These are phyloP conservation scores for Teleopsis dalmanni DNA, from an alignment of 1,140 invertebrate species.

Conservation along the genomic window DNA sequence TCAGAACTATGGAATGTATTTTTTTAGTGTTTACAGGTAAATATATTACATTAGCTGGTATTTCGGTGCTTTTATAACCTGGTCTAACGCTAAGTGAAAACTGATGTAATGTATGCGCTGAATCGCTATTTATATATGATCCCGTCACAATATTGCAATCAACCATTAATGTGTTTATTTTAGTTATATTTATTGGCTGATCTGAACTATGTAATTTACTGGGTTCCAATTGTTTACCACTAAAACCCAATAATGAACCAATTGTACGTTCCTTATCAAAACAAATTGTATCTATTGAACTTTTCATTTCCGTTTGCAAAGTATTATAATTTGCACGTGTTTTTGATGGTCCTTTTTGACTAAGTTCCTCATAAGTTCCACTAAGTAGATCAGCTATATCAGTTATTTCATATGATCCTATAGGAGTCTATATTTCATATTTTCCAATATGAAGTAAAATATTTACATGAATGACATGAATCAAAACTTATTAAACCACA, in stretches of 20 bases:
- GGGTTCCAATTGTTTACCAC: constrained; percentile 10
- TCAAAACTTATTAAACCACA: constrained; percentile 31
- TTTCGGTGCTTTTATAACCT: constrained; percentile 30
- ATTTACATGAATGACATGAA: constrained; percentile 31
- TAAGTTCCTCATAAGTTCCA: not conserved
- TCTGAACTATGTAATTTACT: constrained; percentile 15
- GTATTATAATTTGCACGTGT: constrained; percentile 1
- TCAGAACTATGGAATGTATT: not conserved
- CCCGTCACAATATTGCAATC: constrained; percentile 24
- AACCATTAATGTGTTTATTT: constrained; percentile 17
- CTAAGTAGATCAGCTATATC: constrained; percentile 18
- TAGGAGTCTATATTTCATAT: constrained; percentile 27
- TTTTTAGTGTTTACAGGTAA: constrained; percentile 20
- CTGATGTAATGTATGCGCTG: constrained; percentile 28
- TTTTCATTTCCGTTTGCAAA: constrained; percentile 1
- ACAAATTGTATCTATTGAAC: not conserved
- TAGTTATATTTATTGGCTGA: constrained; percentile 17
- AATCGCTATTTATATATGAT: constrained; percentile 25
- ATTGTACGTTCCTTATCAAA: constrained; percentile 15
- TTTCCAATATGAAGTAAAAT: constrained; percentile 38
- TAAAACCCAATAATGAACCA: constrained; percentile 17
- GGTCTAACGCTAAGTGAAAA: constrained; percentile 25
- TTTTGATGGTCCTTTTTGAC: not conserved
- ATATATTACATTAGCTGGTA: constrained; percentile 31
- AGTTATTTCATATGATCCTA: constrained; percentile 34